Evolutionary conservation across 2,113 vertebrate species (phyloP), one percentile per base, ranked within the genome.

Genomic region (Marmota flaviventris): DNA sequence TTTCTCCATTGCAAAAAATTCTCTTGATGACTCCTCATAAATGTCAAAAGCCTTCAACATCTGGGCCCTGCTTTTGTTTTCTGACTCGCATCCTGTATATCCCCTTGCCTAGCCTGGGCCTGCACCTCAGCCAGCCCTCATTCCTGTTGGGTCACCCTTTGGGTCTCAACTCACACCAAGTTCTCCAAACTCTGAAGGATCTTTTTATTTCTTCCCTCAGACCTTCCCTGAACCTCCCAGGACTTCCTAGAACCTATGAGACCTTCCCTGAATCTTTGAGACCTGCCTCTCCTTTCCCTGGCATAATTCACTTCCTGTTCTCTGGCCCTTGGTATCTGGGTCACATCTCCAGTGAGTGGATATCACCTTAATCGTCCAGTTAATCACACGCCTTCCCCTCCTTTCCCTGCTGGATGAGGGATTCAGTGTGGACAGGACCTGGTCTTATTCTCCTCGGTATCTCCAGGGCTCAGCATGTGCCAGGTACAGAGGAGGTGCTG

Each of bases 241-340:
- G 56, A 58, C 58, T 83, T 39, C 53, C 53, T 11, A 4, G 37
- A 63, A 81, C 61, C 25, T 17, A 14, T 1, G 48, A 42, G 32
- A 75, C n/a, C 13, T 37, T 77, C 37, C 42, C 10, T 61, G 61
- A 63, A 24, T 22, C 32, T 65, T 32, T 18, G 51, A 77, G 89
- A 65, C 42, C 61, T 34, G 61, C 78, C 10, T 78, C 42, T 37
- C 34, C 29, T 81, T 78, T 69, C 65, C 16, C 37, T 11, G 5
- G 18, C 13, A 29, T 93, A 56, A 85, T 89, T 89, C 86, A 81
- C 89, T 84, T 93, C 81, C 84, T 77, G 53, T 34, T 78, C 7
- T n/a, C 91, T 94, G 95, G 61, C 58, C 78, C 18, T 69, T 85
- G 78, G 83, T 7, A 51, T 75, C 24, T 45, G 2, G 32, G 61